These are phyloP conservation scores for Geothlypis trichas DNA, from an alignment of 2,113 vertebrate species.

Conservation along the genomic window DNA sequence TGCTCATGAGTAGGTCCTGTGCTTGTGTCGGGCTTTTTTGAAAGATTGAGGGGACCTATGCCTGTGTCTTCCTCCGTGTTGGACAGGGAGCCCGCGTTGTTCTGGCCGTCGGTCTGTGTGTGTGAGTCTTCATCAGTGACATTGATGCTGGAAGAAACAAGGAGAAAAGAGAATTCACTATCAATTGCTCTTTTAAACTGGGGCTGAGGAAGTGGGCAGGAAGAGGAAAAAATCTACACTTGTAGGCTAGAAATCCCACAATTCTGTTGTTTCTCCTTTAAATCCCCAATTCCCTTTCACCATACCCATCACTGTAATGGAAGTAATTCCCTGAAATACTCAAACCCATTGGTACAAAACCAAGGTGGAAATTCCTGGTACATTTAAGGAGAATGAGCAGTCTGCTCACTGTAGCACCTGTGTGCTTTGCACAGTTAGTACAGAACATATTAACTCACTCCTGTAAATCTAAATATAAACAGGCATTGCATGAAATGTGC, in stretches of 20 bases:
- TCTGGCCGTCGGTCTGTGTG: background rate
- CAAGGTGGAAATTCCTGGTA: background rate
- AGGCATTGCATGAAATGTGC: background rate
- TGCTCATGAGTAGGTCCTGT: background rate
- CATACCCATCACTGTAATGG: background rate
- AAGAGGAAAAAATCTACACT: background rate
- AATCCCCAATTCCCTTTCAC: background rate
- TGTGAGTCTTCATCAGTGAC: conserved; percentile 18
- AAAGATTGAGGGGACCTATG: conserved; percentile 89
- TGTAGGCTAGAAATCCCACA: background rate
- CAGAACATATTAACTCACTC: background rate
- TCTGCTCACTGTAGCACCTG: background rate
- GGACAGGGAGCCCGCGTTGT: background rate
- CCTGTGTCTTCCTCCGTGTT: conserved; percentile 57
- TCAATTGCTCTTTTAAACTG: background rate
- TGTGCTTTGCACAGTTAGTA: background rate
- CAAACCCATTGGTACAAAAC: background rate
- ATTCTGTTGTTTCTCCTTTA: background rate
- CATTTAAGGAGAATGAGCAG: background rate
- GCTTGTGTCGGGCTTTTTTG: conserved; percentile 75
- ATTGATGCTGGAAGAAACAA: conserved; percentile 54
- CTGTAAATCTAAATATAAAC: background rate
- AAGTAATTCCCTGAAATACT: background rate
- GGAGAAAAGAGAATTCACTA: background rate
- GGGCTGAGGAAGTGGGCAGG: background rate